phyloP scores from a whole-genome alignment of 2,797 vertebrate species.

The Chrosomus eos region DNA sequence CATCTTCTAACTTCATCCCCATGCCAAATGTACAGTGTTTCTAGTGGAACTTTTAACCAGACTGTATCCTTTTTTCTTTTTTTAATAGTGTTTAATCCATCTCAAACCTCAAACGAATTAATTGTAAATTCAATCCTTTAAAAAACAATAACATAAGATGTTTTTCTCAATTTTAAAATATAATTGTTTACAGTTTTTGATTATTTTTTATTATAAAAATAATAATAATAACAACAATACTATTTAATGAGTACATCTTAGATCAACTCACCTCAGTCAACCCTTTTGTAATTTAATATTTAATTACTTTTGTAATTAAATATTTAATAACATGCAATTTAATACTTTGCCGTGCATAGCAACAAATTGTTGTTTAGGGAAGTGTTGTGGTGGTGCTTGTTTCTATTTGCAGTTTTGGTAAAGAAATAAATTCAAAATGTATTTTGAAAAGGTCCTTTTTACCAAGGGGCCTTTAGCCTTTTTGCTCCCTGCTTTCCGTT shows the following conservation, averaged over 20 bases:
- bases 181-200: too few relatives aligned
- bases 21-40: not conserved
- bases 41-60: not conserved
- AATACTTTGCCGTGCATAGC: not conserved
- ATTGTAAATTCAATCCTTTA: too few relatives aligned
- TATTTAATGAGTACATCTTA: not conserved
- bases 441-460: not conserved
- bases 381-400: not conserved
- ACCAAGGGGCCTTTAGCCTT: not conserved
- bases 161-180: too few relatives aligned
- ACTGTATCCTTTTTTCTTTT: too few relatives aligned
- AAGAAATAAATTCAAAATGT: not conserved
- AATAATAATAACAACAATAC: not conserved
- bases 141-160: too few relatives aligned
- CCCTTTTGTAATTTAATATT: not conserved
- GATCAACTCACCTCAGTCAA: not conserved
- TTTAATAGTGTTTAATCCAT: not conserved
- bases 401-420: not conserved
- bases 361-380: not conserved
- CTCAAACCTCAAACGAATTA: not conserved
- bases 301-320: too few relatives aligned
- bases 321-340: not conserved
- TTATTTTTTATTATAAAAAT: not conserved
- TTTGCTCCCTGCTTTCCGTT: slow-evolving; percentile 1
- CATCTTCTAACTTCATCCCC: not conserved